These are phyloP conservation scores for Drosophila barbarae DNA, from an alignment of 2,888 invertebrate genomes.

Conservation along the genomic window DNA sequence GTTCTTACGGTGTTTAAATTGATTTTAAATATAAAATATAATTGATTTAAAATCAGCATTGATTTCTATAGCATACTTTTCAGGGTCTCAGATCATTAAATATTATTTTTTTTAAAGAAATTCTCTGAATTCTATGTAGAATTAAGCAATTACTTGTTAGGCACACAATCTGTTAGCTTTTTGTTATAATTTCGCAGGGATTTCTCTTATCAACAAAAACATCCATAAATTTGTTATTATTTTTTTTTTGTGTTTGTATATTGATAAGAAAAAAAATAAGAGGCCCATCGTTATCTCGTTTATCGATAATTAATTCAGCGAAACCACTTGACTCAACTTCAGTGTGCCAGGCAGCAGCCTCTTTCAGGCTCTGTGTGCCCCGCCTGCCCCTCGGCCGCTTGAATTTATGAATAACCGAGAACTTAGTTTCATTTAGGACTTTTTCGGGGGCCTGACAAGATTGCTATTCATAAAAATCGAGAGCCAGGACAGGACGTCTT, in stretches of 20 bases:
- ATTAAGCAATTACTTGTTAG: background rate
- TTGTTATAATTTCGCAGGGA: constrained; percentile 6
- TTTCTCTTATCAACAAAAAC: constrained; percentile 12
- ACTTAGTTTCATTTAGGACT: constrained; percentile 19
- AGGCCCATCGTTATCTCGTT: constrained; percentile 32
- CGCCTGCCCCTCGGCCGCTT: background rate
- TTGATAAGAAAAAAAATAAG: constrained; percentile 1
- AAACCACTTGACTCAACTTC: constrained; percentile 21
- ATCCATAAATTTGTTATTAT: constrained; percentile 18
- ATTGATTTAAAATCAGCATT: no score
- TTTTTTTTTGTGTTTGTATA: constrained; percentile 4
- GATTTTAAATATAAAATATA: background rate
- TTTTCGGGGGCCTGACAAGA: constrained; percentile 17
- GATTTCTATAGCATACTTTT: no score
- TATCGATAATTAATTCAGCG: constrained; percentile 35
- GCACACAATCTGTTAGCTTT: background rate
- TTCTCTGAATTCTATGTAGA: no score
- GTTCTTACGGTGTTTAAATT: background rate
- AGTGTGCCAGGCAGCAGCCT: constrained; percentile 1
- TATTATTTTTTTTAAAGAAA: no score
- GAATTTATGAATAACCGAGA: constrained; percentile 29
- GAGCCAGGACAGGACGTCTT: constrained; percentile 3
- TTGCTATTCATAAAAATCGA: constrained; percentile 28
- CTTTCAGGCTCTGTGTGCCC: constrained; percentile 14
- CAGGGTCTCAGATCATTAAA: no score